phyloP scores from a whole-genome alignment of 1,140 invertebrate species.

The Calliphora vicina region DNA sequence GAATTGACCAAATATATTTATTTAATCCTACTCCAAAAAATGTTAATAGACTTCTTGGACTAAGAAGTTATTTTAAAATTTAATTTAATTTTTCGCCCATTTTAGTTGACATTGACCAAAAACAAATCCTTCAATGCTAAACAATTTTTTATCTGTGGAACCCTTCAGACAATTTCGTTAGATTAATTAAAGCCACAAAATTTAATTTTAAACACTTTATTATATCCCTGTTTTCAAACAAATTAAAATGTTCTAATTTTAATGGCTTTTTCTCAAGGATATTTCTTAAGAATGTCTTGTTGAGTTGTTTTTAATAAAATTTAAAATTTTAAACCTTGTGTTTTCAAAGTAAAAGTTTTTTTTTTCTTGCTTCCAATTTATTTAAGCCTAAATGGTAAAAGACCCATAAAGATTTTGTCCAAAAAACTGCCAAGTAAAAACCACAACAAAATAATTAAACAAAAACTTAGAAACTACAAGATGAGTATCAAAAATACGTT shows the following conservation, averaged over 20 bases:
- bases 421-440: not conserved
- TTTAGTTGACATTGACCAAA: no score
- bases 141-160: not conserved
- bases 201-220: slow-evolving; percentile 14
- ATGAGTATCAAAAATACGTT: no score
- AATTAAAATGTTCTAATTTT: not conserved
- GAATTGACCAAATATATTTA: no score
- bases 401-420: not conserved
- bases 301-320: no score
- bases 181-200: slow-evolving; percentile 1
- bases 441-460: not conserved
- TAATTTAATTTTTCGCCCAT: no score
- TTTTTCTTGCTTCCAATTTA: no score
- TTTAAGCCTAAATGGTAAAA: not conserved
- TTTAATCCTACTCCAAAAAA: no score
- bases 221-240: not conserved
- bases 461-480: not conserved
- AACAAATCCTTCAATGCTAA: no score
- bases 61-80: no score
- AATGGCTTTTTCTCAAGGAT: not conserved
- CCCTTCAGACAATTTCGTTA: not conserved
- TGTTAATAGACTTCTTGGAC: no score
- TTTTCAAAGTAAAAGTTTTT: no score
- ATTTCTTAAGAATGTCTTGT: not conserved
- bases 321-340: no score